phyloP scores from a whole-genome alignment of 2,888 invertebrate genomes.

The Glyphotaelius pellucidus region DNA sequence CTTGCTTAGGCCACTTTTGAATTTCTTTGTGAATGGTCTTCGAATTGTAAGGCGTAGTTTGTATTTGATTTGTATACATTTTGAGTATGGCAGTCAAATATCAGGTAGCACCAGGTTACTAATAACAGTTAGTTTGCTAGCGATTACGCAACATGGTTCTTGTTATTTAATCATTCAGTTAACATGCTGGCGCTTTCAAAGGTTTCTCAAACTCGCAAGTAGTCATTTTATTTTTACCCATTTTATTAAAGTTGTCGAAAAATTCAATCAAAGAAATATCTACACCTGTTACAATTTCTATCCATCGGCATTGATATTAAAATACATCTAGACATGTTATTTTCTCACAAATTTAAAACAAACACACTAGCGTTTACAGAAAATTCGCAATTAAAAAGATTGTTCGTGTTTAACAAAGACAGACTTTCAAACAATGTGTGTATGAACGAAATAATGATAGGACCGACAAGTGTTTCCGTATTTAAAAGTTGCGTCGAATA shows the following conservation, averaged over 20 bases:
- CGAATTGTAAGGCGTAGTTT: not conserved
- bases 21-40: not conserved
- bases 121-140: not conserved
- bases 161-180: not conserved
- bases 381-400: too few species aligned
- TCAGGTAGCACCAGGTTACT: not conserved
- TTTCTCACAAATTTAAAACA: too few species aligned
- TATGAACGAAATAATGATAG: too few species aligned
- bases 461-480: too few species aligned
- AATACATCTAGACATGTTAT: too few species aligned
- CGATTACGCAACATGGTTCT: not conserved
- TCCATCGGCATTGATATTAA: too few species aligned
- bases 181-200: not conserved
- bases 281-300: too few species aligned
- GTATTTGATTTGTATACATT: not conserved
- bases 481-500: too few species aligned
- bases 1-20: not conserved
- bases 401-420: too few species aligned
- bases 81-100: not conserved
- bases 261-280: too few species aligned
- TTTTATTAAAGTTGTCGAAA: not conserved
- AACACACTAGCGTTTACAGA: too few species aligned
- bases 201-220: not conserved
- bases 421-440: too few species aligned
- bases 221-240: not conserved